Conservation (phyloP, 2,797 vertebrate genomes). For the Allobates femoralis region DNA sequence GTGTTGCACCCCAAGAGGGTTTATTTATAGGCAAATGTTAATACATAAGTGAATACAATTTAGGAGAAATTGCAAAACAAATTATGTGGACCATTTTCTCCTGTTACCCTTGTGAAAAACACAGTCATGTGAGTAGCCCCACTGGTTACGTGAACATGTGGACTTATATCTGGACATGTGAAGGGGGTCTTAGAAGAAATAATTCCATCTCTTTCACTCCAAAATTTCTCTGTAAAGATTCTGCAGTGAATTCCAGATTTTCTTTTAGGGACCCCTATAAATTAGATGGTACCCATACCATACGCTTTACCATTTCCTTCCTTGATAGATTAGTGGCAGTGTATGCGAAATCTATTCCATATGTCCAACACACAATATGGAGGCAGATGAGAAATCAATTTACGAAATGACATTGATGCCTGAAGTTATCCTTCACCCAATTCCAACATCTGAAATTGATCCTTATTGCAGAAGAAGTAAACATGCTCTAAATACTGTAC, state of each 20-base stretch:
- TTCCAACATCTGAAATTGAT: constrained; percentile 25
- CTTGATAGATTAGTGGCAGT: background rate
- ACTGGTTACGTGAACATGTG: too few species aligned
- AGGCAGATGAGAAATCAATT: background rate
- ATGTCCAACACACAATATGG: background rate
- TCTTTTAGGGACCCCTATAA: background rate
- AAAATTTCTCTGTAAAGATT: background rate
- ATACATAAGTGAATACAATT: too few species aligned
- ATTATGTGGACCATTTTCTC: too few species aligned
- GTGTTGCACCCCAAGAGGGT: too few species aligned
- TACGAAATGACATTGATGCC: background rate
- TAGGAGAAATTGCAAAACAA: too few species aligned
- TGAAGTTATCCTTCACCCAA: background rate
- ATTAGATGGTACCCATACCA: background rate
- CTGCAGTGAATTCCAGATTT: background rate
- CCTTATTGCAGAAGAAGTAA: constrained; percentile 11
- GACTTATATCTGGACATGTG: too few species aligned
- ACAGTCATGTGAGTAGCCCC: too few species aligned
- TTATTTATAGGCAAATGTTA: too few species aligned
- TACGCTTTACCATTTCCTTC: background rate
- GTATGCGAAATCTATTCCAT: background rate
- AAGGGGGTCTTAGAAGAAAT: too few species aligned
- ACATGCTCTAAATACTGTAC: background rate
- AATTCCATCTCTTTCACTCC: background rate
- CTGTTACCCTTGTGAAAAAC: too few species aligned